Percentiles rank a stretch among this genome's conserved stretches.
Conservation (phyloP, 30 jellyfish, hydroid and myxozoan genomes). For the Pelagia noctiluca region DNA sequence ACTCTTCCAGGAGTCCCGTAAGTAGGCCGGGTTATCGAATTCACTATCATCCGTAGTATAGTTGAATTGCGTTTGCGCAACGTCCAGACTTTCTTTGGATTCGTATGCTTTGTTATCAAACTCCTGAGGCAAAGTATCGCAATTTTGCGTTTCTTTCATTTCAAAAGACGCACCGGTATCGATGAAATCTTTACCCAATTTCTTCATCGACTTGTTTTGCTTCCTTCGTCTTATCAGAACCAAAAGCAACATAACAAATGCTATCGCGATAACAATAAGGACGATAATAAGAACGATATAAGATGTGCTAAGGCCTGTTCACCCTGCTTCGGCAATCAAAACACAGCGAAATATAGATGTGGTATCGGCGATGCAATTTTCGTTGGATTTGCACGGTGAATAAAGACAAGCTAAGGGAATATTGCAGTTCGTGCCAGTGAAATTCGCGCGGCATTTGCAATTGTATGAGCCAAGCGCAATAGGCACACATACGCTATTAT, state of each 20-base stretch:
- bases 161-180: conserved; percentile 36
- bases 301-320: not conserved
- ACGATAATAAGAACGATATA: conserved; percentile 54
- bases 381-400: conserved; percentile 59
- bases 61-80: not conserved
- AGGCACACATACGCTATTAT: conserved; percentile 70
- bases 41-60: not conserved
- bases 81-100: conserved; percentile 9
- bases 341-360: conserved; percentile 14
- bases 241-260: conserved; percentile 16
- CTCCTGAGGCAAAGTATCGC: no score
- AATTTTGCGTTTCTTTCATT: conserved; percentile 25
- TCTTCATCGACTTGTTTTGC: conserved; percentile 10
- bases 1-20: not conserved
- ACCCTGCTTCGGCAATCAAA: not conserved
- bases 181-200: conserved; percentile 12
- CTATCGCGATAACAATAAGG: conserved; percentile 33
- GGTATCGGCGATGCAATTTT: conserved; percentile 53
- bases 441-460: conserved; percentile 73
- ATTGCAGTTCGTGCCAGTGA: conserved; percentile 71
- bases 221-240: conserved; percentile 21
- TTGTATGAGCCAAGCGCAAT: conserved; percentile 14
- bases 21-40: conserved; percentile 35
- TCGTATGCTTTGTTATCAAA: conserved; percentile 13
- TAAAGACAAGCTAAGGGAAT: conserved; percentile 59